These are phyloP conservation scores for Protodeltote pygarga DNA, from an alignment of 2,888 invertebrate species.

Conservation along the genomic window DNA sequence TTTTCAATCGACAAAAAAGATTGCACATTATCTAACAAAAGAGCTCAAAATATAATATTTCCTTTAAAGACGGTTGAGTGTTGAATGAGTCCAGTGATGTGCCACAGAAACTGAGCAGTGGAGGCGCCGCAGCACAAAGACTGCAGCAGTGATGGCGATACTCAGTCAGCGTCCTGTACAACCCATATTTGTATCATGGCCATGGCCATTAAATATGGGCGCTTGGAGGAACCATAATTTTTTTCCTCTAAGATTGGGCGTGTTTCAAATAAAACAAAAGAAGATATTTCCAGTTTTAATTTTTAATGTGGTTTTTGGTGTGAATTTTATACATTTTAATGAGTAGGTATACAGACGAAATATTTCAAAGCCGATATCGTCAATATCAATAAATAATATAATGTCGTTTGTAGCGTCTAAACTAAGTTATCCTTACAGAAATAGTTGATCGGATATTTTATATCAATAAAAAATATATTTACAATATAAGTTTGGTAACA, in stretches of 20 bases:
- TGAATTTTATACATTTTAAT: constrained; percentile 24
- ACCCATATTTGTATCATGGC: too few species aligned
- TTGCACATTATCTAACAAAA: too few species aligned
- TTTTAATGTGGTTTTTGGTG: constrained; percentile 23
- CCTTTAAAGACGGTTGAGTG: too few species aligned
- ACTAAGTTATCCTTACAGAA: constrained; percentile 24
- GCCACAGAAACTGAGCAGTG: too few species aligned
- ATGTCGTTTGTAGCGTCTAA: constrained; percentile 25
- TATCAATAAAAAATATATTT: constrained; percentile 45
- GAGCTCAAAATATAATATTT: too few species aligned
- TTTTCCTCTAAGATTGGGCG: neutral
- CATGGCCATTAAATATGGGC: too few species aligned
- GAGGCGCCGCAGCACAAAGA: too few species aligned
- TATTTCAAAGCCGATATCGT: constrained; percentile 12
- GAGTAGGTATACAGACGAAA: constrained; percentile 30
- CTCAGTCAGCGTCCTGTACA: too few species aligned
- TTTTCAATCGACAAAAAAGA: too few species aligned
- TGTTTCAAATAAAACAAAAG: constrained; percentile 17
- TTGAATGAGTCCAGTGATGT: too few species aligned
- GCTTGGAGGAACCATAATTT: too few species aligned
- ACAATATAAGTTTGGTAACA: constrained; percentile 49
- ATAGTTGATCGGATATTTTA: constrained; percentile 18
- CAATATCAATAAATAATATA: constrained; percentile 36
- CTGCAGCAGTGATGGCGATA: too few species aligned
- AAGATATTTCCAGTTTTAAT: constrained; percentile 21